Conservation (phyloP, 2,888 invertebrate species). For the Stegana nigrithorax region DNA sequence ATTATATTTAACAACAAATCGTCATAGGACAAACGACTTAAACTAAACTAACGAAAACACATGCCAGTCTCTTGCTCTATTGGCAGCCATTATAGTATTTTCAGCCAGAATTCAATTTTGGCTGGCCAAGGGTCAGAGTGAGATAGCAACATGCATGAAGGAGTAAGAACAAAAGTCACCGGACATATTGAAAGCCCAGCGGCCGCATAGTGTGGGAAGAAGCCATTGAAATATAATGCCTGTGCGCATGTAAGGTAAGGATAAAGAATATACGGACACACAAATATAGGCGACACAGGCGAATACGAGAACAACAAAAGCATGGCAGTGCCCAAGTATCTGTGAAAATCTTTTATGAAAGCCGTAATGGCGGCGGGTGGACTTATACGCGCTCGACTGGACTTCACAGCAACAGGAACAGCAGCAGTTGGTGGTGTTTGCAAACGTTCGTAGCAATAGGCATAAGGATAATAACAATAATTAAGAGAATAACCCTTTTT, state of each 20-base stretch:
- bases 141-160: not conserved
- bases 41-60: not conserved
- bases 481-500: no score
- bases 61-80: no score
- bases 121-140: slow-evolving; percentile 18
- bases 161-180: not conserved
- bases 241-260: not conserved
- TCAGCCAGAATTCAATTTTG: not conserved
- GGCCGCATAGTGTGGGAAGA: not conserved
- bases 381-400: slow-evolving; percentile 49
- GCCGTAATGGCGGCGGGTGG: slow-evolving; percentile 54
- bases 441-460: slow-evolving; percentile 60
- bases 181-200: slow-evolving; percentile 8
- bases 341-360: no score
- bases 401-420: slow-evolving; percentile 24
- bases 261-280: slow-evolving; percentile 18
- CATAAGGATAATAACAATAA: no score
- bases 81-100: not conserved
- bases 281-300: no score
- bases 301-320: no score
- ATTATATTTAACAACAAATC: no score
- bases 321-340: no score
- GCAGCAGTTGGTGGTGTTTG: slow-evolving; percentile 60
- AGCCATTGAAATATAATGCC: not conserved
- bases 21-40: no score